These are phyloP conservation scores for Agonopterix heracliana DNA, from an alignment of 2,888 invertebrate genomes.

Conservation along the genomic window DNA sequence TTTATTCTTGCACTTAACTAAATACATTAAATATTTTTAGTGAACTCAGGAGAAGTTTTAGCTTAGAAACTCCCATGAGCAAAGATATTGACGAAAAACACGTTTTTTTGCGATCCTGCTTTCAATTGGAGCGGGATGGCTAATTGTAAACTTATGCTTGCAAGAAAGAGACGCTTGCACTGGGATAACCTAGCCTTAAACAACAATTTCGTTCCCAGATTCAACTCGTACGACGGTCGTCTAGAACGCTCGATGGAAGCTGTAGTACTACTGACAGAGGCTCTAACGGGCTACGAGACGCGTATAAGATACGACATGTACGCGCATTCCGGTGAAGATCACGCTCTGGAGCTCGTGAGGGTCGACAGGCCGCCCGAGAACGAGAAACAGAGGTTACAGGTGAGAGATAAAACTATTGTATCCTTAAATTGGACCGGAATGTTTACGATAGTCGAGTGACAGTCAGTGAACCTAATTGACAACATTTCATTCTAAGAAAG, in stretches of 20 bases:
- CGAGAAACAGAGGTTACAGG: constrained; percentile 90
- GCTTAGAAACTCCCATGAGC: too few species aligned
- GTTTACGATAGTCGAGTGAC: neutral
- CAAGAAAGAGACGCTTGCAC: too few species aligned
- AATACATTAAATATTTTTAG: too few species aligned
- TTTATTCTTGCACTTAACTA: too few species aligned
- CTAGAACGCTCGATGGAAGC: constrained; percentile 94
- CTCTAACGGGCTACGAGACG: constrained; percentile 90
- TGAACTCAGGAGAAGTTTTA: too few species aligned
- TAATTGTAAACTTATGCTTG: too few species aligned
- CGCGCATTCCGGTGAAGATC: constrained; percentile 95
- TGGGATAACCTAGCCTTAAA: too few species aligned
- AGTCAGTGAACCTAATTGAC: too few species aligned
- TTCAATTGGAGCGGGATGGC: too few species aligned
- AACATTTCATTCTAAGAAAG: too few species aligned
- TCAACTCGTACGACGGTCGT: constrained; percentile 96
- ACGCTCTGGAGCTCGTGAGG: constrained; percentile 82
- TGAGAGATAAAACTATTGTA: constrained; percentile 29
- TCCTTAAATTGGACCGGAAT: neutral
- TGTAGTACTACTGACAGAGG: constrained; percentile 92
- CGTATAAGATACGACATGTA: constrained; percentile 94
- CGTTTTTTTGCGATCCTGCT: too few species aligned
- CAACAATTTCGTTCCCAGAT: constrained; percentile 69
- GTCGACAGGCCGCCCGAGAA: constrained; percentile 86
- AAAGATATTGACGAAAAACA: too few species aligned